Evolutionary conservation across 2,113 vertebrate species (phyloP), one percentile per base, ranked within the genome.

Genomic region (Phalacrocorax carbo): DNA sequence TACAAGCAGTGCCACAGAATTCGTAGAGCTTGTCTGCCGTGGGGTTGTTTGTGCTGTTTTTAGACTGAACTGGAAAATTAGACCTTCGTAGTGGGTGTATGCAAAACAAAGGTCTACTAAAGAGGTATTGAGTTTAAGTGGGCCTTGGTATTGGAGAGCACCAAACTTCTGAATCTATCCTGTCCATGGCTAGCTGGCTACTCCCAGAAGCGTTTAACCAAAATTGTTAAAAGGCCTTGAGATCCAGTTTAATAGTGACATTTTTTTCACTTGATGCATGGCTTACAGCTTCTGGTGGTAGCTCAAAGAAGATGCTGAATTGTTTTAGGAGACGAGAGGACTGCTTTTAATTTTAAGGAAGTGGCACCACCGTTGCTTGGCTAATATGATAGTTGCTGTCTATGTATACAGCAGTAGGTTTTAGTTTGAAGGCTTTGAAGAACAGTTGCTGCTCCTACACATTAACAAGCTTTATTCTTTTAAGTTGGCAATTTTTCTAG

Each of bases 401-500:
- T 54, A 4, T 25, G 25, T n/a, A 29, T 71, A 16, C 22, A 87
- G 46, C 52, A 78, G 34, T 0, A 1, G 34, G 32, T 58, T 93
- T 65, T 38, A 40, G 36, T 48, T n/a, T 7, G 13, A 55, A 89
- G 73, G 51, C 36, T 95, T 77, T 75, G 51, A 32, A 51, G 77
- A 82, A 61, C 65, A 83, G 70, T 65, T 96, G 85, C 71, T 91
- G 58, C 54, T 95, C 83, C 79, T 96, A 57, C 76, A 55, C 32
- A 7, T 88, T 76, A 92, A 60, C 82, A 90, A 82, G 93, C 79
- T 91, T 90, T 38, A 61, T 85, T 61, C 48, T 82, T 92, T 79
- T 62, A 90, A 94, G 66, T 65, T 78, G 22, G 18, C 49, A 34
- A 72, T 92, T 94, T 94, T 93, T 96, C 92, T 91, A 73, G 68